A percentile compares a stretch with the other conserved stretches of the same genome.
Conservation (phyloP, 2,888 invertebrate genomes). For the Crepidodera aurea region DNA sequence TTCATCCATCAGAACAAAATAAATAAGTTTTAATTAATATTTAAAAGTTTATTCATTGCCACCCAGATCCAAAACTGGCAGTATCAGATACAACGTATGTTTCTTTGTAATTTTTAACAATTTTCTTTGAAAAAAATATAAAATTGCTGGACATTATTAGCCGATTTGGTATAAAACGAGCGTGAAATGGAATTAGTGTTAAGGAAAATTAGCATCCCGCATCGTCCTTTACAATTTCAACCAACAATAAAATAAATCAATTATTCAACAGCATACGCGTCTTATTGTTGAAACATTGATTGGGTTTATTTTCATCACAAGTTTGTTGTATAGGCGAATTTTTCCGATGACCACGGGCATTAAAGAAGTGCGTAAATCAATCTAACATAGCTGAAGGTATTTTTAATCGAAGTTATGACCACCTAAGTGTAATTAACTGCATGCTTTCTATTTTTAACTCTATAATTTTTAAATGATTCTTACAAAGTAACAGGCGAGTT, state of each 20-base stretch:
- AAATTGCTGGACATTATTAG: neutral
- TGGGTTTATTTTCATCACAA: slow-evolving; percentile 5
- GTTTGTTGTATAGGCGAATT: neutral
- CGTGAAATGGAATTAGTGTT: slow-evolving; percentile 24
- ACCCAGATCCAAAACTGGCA: too few species aligned
- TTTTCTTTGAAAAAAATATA: neutral
- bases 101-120: neutral
- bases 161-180: neutral
- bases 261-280: slow-evolving; percentile 22
- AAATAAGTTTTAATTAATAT: too few species aligned
- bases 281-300: slow-evolving; percentile 18
- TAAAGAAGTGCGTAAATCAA: neutral
- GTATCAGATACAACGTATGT: too few species aligned
- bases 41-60: too few species aligned
- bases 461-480: too few species aligned
- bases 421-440: neutral
- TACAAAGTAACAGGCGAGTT: too few species aligned
- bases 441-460: too few species aligned
- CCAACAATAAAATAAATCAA: slow-evolving; percentile 27
- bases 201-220: slow-evolving; percentile 13
- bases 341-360: neutral
- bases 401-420: neutral
- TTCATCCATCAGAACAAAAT: too few species aligned
- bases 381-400: neutral
- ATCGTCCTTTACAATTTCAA: slow-evolving; percentile 10